Evolutionary conservation across 2,797 vertebrate genomes (phyloP).

Genomic region (Sylvia borin): DNA sequence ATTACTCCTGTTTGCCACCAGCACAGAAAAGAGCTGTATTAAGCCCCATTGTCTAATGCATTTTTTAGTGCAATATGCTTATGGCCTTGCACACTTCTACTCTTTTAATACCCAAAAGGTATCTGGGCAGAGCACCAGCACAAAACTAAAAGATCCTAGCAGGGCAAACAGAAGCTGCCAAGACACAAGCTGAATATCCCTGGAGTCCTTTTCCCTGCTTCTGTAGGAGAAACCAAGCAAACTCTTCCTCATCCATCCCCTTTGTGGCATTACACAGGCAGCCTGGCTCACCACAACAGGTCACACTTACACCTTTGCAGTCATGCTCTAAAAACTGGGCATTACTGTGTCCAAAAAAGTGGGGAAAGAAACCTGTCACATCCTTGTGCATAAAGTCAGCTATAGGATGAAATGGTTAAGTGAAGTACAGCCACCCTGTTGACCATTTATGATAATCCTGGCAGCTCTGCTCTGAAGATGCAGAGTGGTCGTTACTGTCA

Average conservation of each 20-base stretch:
- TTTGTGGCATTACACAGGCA: neutral
- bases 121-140: neutral
- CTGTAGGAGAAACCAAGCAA: neutral
- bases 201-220: neutral
- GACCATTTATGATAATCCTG: rapidly evolving
- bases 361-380: neutral
- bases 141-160: neutral
- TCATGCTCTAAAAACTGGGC: neutral
- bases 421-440: neutral
- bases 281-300: neutral
- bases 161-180: neutral
- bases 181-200: neutral
- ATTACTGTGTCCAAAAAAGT: neutral
- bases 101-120: neutral
- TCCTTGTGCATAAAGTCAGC: neutral
- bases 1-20: neutral
- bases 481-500: neutral
- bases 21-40: neutral
- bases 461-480: neutral
- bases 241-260: neutral
- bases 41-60: neutral
- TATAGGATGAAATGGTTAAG: neutral
- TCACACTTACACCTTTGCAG: neutral
- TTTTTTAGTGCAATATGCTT: neutral
- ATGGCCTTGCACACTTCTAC: neutral